Base-by-base conservation (phyloP, 2,888 invertebrate species). In the Xanthorhoe designata region DNA sequence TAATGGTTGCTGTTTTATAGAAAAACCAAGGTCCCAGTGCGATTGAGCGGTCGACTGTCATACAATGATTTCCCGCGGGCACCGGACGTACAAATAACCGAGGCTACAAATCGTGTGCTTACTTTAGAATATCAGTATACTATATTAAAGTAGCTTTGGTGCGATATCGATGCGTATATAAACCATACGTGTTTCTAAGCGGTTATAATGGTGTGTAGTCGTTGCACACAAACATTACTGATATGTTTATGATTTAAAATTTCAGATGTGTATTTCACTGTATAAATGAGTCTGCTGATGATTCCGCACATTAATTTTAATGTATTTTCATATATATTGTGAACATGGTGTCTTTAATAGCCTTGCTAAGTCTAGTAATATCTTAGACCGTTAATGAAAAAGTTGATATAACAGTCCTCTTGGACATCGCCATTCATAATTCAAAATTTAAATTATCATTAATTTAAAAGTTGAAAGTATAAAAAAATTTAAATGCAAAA, bases 11-110 rank as follows among this genome's bases (percentile, higher is more conserved):
- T 24, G 42, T 8, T 38, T 51, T 38, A 38, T 18, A 38, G 15
- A 17, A 19, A 59, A 35, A 4, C 17, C 8, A 19, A 59, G 19
- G 15, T 62, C 45, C 42, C 13, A 42, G 45, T 45, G 57, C 49
- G 61, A 61, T 66, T 62, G 58, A 51, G 19, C 55, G 35, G 62
- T 50, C 17, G 66, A n/a, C 35, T 52, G 59, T 60, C 63, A 55
- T 52, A 32, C 53, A 49, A 56, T 68, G 68, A 68, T 68, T 68
- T 68, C 68, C 68, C 68, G 68, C 57, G 68, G 68, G 68, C 54
- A 42, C 29, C 9, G 15, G 56, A 19, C 60, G 51, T 55, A 57
- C 52, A 60, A 62, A 62, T 62, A 62, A 24, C 52, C 13, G 15
- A 29, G 42, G 49, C 24, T 57, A 68, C 57, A 50, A 60, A 51